A percentile compares a stretch with the other conserved stretches of the same genome.
These are phyloP conservation scores for Meteorus colon DNA, from an alignment of 2,888 invertebrate genomes.

Conservation along the genomic window DNA sequence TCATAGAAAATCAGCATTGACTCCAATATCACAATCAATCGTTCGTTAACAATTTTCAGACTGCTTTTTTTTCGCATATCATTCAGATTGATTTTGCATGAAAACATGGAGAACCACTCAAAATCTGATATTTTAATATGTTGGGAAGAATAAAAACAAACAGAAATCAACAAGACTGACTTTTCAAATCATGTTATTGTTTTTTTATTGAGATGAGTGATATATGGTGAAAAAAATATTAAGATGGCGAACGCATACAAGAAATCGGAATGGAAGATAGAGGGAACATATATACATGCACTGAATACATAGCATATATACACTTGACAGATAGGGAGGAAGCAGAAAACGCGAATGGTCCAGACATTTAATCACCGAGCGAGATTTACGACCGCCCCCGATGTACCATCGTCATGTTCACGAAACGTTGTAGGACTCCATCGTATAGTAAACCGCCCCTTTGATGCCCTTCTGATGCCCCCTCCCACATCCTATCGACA, in stretches of 20 bases:
- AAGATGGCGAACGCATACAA: conserved; percentile 35
- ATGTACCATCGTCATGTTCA: conserved; percentile 46
- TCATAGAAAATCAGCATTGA: not conserved
- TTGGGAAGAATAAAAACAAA: conserved; percentile 55
- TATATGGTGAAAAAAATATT: not conserved
- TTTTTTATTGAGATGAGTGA: conserved; percentile 58
- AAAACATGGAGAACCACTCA: not conserved
- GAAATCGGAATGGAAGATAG: conserved; percentile 5
- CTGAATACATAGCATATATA: not conserved
- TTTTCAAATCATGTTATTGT: conserved; percentile 69
- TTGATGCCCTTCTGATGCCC: not conserved
- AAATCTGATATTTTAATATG: conserved; percentile 49
- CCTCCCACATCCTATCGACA: not conserved
- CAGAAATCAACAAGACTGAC: conserved; percentile 63
- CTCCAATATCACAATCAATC: not conserved
- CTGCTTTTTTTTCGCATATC: not conserved
- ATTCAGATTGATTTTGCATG: no score
- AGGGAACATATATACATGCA: conserved; percentile 11
- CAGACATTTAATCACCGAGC: conserved; percentile 70
- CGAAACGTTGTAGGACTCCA: conserved; percentile 38
- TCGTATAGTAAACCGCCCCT: not conserved
- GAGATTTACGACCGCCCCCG: conserved; percentile 67
- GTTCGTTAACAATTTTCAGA: not conserved
- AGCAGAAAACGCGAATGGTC: conserved; percentile 45
- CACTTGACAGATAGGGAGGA: conserved; percentile 16